These are phyloP conservation scores for Verasper variegatus DNA, from an alignment of 2,113 vertebrate species.

Conservation along the genomic window DNA sequence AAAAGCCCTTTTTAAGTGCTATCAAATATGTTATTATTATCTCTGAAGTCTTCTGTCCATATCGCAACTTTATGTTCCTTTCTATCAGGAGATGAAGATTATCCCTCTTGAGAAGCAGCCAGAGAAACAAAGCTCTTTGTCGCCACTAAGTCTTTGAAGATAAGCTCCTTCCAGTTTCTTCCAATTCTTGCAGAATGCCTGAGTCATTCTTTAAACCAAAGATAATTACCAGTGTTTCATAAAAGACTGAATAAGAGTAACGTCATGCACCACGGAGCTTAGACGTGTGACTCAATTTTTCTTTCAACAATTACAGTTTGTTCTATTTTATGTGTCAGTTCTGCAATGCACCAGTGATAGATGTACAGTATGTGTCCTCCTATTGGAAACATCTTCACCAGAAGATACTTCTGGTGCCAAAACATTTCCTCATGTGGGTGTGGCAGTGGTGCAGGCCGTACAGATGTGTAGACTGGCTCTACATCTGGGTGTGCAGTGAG, in stretches of 20 bases:
- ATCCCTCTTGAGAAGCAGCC: background rate
- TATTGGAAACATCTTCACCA: conserved; percentile 9
- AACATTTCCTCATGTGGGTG: conserved; percentile 58
- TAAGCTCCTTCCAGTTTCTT: background rate
- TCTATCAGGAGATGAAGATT: background rate
- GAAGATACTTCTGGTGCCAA: conserved; percentile 23
- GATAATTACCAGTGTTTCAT: background rate
- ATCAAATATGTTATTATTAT: background rate
- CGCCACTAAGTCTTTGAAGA: background rate
- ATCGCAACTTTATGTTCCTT: background rate
- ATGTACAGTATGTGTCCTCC: background rate
- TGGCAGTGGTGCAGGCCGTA: conserved; percentile 20
- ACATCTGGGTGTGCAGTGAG: background rate
- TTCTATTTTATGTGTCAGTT: background rate
- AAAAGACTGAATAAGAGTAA: conserved; percentile 4
- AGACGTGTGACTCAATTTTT: conserved; percentile 10
- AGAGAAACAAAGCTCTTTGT: conserved; percentile 23
- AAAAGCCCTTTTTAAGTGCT: no score
- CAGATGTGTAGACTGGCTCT: background rate
- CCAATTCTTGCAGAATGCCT: background rate
- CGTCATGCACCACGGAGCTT: background rate
- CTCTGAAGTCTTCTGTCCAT: background rate
- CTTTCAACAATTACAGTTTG: background rate
- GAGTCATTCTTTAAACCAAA: conserved; percentile 11
- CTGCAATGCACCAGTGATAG: background rate